Conservation (phyloP, 2,797 vertebrate genomes). For the Sebastes vulpes region DNA sequence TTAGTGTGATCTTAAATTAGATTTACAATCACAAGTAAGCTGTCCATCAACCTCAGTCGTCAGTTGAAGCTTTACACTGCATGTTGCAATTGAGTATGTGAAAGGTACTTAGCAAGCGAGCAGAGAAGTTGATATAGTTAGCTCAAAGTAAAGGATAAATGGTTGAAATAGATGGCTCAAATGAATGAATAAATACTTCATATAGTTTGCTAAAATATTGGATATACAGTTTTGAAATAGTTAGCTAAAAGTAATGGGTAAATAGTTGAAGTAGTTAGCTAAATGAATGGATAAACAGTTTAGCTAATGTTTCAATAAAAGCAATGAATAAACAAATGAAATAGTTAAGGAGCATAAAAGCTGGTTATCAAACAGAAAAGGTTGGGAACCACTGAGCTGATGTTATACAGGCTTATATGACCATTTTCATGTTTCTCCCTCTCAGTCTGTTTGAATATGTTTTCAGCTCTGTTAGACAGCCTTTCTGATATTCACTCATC, state of each 20-base stretch:
- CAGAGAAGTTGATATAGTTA: background rate
- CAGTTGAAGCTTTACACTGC: background rate
- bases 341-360: background rate
- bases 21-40: background rate
- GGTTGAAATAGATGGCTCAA: background rate
- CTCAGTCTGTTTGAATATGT: conserved; percentile 33
- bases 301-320: background rate
- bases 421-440: background rate
- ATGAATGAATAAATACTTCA: no score
- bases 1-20: background rate
- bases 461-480: conserved; percentile 41
- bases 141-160: background rate
- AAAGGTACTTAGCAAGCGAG: no score
- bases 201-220: background rate
- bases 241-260: background rate
- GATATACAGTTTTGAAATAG: background rate
- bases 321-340: background rate
- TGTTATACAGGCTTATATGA: background rate
- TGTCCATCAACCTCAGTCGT: background rate
- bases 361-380: background rate
- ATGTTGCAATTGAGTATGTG: no score
- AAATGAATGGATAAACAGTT: no score
- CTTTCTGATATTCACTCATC: conserved; percentile 59
- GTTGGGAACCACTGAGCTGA: conserved; percentile 15
- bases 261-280: background rate